Base-by-base conservation (phyloP, 2,113 vertebrate species). In the Pterocles gutturalis region DNA sequence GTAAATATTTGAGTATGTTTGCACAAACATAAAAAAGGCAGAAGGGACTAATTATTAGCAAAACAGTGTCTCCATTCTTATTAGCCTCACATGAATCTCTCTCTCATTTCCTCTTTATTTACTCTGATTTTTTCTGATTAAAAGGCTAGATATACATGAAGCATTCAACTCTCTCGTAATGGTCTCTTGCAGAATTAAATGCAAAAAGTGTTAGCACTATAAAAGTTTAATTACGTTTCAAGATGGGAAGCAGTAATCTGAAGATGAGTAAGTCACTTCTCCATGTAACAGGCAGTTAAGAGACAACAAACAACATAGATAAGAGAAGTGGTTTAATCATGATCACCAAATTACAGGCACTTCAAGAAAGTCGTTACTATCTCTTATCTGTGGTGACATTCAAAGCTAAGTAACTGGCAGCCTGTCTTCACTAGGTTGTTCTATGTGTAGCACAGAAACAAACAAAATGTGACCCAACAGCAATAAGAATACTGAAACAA, bases 401-500 rank as follows among this genome's bases (percentile, higher is more conserved):
- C 76, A 97, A 95, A 97, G 90, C 95, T 98, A 98, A 92, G 82
- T 95, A 97, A 96, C 90, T 95, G 89, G 94, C 96, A 97, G 95
- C 96, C 97, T 98, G 96, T 96, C 96, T 98, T 98, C 97, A 96
- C 91, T 85, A 97, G 92, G 96, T 98, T 98, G 98, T 98, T 98
- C 98, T 98, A 98, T 98, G 96, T 98, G 97, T 98, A 98, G 98
- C 98, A 98, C 97, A 98, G 98, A 98, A 97, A 98, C 97, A 96
- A 97, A 97, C 96, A 98, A 94, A 98, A 98, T 94, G 98, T 98
- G 98, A 98, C 96, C 97, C 98, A 97, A 98, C 97, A 97, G 98
- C 96, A 97, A 96, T 98, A 98, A 98, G 97, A 98, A 97, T 97
- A 98, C 87, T 95, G 85, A 98, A 98, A 97, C 91, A 95, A 98